Percentiles rank a stretch among this genome's conserved stretches.
phyloP scores from a whole-genome alignment of 2,797 vertebrate genomes.

The Xiphophorus birchmanni region DNA sequence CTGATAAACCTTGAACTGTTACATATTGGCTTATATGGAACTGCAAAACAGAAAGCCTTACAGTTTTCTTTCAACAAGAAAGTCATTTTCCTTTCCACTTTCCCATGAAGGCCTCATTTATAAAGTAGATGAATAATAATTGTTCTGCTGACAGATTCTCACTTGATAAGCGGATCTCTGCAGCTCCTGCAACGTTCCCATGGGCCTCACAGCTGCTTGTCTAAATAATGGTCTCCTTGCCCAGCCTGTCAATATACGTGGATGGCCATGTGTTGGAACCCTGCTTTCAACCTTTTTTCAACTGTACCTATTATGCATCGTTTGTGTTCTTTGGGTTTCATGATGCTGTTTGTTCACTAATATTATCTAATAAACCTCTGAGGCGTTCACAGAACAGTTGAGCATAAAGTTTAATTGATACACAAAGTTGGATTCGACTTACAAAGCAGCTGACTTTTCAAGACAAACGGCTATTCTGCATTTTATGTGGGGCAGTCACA shows the following conservation, averaged over 20 bases:
- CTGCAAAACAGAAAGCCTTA: background rate
- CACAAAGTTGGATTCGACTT: background rate
- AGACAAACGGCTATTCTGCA: background rate
- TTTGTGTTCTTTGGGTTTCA: too few relatives aligned
- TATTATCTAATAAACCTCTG: background rate
- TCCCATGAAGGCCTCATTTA: background rate
- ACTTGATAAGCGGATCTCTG: background rate
- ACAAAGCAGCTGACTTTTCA: background rate
- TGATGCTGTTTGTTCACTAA: background rate
- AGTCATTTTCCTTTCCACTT: background rate
- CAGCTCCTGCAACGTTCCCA: background rate
- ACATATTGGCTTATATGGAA: background rate
- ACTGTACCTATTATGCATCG: background rate
- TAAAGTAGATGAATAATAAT: slow-evolving; percentile 2
- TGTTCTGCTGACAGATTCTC: background rate
- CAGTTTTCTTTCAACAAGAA: background rate
- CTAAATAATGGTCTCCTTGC: slow-evolving; percentile 6
- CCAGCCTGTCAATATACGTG: background rate
- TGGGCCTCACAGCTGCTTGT: background rate
- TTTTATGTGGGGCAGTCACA: background rate
- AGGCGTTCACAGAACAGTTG: background rate
- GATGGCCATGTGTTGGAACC: background rate
- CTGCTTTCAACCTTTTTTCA: background rate
- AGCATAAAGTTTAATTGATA: background rate
- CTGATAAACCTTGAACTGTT: too few relatives aligned